phyloP scores from a whole-genome alignment of 2,888 invertebrate genomes.

The Loripinus fragilis region DNA sequence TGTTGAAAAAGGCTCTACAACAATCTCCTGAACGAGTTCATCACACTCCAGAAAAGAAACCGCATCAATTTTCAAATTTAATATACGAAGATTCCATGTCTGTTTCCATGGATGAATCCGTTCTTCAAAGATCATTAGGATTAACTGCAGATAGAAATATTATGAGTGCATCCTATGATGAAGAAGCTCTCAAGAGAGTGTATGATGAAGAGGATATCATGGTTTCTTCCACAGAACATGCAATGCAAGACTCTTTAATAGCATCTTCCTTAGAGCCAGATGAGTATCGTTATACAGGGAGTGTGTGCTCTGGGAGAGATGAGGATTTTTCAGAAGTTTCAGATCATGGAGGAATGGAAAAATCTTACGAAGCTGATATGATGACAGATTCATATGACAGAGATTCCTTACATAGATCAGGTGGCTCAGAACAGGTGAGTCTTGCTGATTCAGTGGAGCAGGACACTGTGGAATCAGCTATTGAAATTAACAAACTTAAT shows the following conservation, averaged over 20 bases:
- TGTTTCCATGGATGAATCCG: constrained; percentile 58
- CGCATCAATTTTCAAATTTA: constrained; percentile 34
- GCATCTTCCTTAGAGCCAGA: constrained; percentile 58
- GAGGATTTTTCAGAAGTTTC: constrained; percentile 57
- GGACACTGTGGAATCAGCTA: constrained; percentile 24
- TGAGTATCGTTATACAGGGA: constrained; percentile 51
- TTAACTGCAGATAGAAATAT: constrained; percentile 43
- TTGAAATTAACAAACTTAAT: background rate
- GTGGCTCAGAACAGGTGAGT: constrained; percentile 45
- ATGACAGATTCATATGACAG: constrained; percentile 60
- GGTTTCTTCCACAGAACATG: constrained; percentile 58
- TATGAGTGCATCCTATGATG: constrained; percentile 63
- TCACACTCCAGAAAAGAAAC: constrained; percentile 42
- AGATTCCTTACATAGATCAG: constrained; percentile 54
- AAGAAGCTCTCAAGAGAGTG: constrained; percentile 56
- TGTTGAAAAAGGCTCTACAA: constrained; percentile 67
- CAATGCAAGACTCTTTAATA: constrained; percentile 59
- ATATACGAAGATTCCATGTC: constrained; percentile 49
- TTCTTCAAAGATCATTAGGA: constrained; percentile 43
- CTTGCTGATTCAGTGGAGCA: constrained; percentile 56
- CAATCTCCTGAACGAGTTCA: constrained; percentile 46
- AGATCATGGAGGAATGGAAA: constrained; percentile 53
- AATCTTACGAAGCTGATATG: constrained; percentile 49
- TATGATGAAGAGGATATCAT: constrained; percentile 62
- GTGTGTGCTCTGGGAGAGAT: constrained; percentile 54